A percentile compares a stretch with the other conserved stretches of the same genome.
phyloP scores from a whole-genome alignment of 2,888 invertebrate species.

The Ametastegia equiseti region DNA sequence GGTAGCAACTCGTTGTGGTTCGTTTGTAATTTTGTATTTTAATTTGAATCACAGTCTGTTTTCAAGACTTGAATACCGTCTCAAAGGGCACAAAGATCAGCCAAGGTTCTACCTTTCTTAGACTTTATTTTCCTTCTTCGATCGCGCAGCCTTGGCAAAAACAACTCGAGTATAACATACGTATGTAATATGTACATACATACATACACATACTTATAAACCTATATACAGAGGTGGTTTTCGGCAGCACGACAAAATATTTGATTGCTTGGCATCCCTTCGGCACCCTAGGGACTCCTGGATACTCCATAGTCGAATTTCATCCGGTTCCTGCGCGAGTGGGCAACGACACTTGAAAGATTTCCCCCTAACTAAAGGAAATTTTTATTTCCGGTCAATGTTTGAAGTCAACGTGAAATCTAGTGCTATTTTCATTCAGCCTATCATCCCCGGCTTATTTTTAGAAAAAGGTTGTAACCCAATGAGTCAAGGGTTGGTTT shows the following conservation, averaged over 20 bases:
- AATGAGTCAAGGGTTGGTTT: slow-evolving; percentile 19
- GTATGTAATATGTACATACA: neutral
- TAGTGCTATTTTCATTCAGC: slow-evolving; percentile 22
- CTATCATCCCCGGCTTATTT: neutral
- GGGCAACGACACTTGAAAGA: slow-evolving; percentile 21
- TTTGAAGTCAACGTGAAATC: slow-evolving; percentile 31
- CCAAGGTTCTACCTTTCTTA: neutral
- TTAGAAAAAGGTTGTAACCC: slow-evolving; percentile 36
- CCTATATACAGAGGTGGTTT: slow-evolving; percentile 24
- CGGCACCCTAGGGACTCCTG: slow-evolving; percentile 1
- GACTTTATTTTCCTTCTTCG: neutral
- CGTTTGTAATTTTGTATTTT: slow-evolving; percentile 1
- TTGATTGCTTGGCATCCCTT: slow-evolving; percentile 36
- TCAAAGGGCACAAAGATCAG: slow-evolving; percentile 9
- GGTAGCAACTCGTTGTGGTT: neutral
- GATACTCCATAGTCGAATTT: slow-evolving; percentile 16
- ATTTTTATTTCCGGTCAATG: slow-evolving; percentile 42
- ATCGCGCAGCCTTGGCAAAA: slow-evolving; percentile 17
- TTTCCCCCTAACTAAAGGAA: slow-evolving; percentile 28
- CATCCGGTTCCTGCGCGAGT: neutral
- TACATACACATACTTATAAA: neutral
- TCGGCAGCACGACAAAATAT: slow-evolving; percentile 38
- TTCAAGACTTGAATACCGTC: neutral
- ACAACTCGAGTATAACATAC: neutral
- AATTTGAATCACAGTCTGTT: slow-evolving; percentile 12